Percentiles rank a stretch among this genome's conserved stretches.
Conservation (phyloP, 23 tunicate genomes). For the Botrylloides violaceus region DNA sequence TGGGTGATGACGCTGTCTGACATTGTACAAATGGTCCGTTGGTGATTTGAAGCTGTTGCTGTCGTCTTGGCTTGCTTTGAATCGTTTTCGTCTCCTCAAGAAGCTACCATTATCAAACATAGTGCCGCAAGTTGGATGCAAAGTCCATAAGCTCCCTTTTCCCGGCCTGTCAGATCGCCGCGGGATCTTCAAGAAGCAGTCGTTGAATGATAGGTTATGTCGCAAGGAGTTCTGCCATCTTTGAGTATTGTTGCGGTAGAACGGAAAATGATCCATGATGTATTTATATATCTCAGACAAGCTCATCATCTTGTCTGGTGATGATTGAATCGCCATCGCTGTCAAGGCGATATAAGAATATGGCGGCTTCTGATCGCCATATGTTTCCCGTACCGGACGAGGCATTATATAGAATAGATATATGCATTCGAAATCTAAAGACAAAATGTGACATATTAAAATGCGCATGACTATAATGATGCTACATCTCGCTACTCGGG, state of each 20-base stretch:
- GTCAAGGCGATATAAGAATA: conserved; percentile 93
- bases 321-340: conserved; percentile 92
- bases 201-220: conserved; percentile 86
- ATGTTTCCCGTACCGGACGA: conserved; percentile 76
- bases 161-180: conserved; percentile 87
- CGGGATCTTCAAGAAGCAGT: conserved; percentile 87
- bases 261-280: conserved; percentile 89
- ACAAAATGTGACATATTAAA: background rate
- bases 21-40: background rate
- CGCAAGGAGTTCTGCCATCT: conserved; percentile 97
- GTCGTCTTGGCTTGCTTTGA: conserved; percentile 43
- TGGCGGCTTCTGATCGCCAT: conserved; percentile 93
- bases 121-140: conserved; percentile 91
- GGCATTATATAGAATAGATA: conserved; percentile 78
- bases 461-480: background rate
- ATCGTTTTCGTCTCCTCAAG: conserved; percentile 76
- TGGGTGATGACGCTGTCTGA: background rate
- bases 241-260: conserved; percentile 89
- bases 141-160: conserved; percentile 80
- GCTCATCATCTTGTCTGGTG: conserved; percentile 89
- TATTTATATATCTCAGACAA: conserved; percentile 76
- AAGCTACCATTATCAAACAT: conserved; percentile 96
- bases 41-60: background rate
- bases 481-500: background rate
- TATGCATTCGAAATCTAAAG: background rate